Evolutionary conservation across 2,888 invertebrate genomes (phyloP), one percentile per base, ranked within the genome.

Genomic region (Coenonympha arcania): DNA sequence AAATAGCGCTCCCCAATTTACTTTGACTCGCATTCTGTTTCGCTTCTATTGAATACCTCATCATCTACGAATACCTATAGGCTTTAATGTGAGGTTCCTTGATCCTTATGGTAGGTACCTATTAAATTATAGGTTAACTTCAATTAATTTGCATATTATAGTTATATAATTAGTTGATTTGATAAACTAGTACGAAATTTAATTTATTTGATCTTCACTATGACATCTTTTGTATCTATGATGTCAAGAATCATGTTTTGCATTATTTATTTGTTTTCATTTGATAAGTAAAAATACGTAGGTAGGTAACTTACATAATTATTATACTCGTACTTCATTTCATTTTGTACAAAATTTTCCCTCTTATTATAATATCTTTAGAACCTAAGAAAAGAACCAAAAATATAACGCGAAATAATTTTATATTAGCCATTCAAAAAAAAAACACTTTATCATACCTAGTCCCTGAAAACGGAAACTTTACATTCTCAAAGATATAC

Each of bases 401-500:
- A 15, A 15, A 42, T 30, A 33, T 33, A 6, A 24, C 34, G 24
- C 8, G 3, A n/a, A 22, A 18, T 44, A 6, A 16, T 33, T n/a
- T 15, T n/a, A n/a, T 13, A 34, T 34, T 20, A 33, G 44, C 18
- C 13, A 2, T 33, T 44, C 34, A 6, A 16, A 44, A 16, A 34
- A 44, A 44, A 33, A 22, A 3, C 15, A n/a, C 24, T 44, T 24
- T 44, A 44, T 34, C 44, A 44, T 34, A 44, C 24, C 33, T 33
- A 44, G 34, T 44, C 33, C 44, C 44, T 44, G 44, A 24, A 24
- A 44, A 34, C 24, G 33, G 34, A 44, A 44, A 44, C 44, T 44
- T 44, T 44, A 34, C 44, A 44, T 44, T 44, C 34, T 44, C 34
- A 44, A 44, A 34, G 44, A 44, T 34, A 44, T 44, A 34, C 11